phyloP scores from a whole-genome alignment of 2,113 vertebrate species.

The Anthoscopus minutus region DNA sequence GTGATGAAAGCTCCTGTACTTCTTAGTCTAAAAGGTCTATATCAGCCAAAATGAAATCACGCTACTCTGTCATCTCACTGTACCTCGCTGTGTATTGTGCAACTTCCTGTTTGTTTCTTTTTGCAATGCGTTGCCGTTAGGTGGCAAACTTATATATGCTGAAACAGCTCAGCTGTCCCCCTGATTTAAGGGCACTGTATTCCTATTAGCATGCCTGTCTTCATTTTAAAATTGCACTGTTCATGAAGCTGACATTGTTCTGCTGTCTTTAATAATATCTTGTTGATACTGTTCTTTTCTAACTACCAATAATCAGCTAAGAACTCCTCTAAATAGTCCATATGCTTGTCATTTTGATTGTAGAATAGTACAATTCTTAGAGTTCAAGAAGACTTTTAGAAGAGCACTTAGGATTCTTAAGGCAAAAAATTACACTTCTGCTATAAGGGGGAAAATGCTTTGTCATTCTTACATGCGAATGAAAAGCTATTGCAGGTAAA shows the following conservation, averaged over 20 bases:
- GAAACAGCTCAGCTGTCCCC: not conserved
- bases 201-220: not conserved
- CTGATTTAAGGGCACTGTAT: not conserved
- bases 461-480: not conserved
- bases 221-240: not conserved
- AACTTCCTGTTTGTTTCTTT: not conserved
- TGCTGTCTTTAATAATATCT: not conserved
- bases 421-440: not conserved
- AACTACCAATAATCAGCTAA: not conserved
- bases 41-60: not conserved
- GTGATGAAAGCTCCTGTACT: conserved; percentile 68
- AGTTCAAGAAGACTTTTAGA: not conserved
- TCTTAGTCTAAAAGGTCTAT: not conserved
- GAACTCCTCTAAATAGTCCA: not conserved
- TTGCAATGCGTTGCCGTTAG: not conserved
- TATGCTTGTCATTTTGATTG: not conserved
- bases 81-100: not conserved
- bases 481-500: not conserved
- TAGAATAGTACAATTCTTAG: not conserved
- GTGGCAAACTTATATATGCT: conserved; percentile 16
- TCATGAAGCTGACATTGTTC: not conserved
- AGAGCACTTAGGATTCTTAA: not conserved
- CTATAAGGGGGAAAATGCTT: not conserved
- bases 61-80: conserved; percentile 47
- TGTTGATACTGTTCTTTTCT: not conserved